These are phyloP conservation scores for Oxyruncus cristatus DNA, from an alignment of 2,113 vertebrate species.

Conservation along the genomic window DNA sequence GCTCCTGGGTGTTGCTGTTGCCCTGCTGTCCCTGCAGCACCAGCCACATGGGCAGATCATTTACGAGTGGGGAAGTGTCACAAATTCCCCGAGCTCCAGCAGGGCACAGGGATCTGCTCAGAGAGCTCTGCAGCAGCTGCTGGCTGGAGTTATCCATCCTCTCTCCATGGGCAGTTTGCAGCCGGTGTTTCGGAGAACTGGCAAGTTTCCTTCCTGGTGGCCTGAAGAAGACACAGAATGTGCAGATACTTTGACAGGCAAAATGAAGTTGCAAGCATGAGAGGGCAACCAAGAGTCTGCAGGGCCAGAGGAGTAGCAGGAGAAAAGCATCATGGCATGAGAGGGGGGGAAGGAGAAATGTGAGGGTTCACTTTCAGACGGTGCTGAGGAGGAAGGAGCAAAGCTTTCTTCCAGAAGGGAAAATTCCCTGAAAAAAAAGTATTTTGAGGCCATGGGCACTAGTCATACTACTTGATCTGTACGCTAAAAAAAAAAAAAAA, in stretches of 20 bases:
- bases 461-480: neutral
- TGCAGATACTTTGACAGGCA: neutral
- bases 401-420: neutral
- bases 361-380: neutral
- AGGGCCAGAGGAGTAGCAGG: neutral
- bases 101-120: neutral
- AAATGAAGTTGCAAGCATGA: neutral
- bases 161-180: no score
- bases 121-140: neutral
- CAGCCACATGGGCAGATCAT: rapidly evolving
- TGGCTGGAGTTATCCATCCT: rapidly evolving
- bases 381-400: neutral
- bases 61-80: rapidly evolving
- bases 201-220: neutral
- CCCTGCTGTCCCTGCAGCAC: neutral
- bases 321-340: rapidly evolving
- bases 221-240: neutral
- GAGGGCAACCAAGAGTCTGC: neutral
- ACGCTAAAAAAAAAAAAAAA: neutral
- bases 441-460: neutral
- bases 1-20: neutral
- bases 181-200: neutral
- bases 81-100: neutral
- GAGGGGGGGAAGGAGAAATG: neutral
- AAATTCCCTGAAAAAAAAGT: neutral